phyloP scores from a whole-genome alignment of 2,797 vertebrate species.

The Pseudochirops cupreus region DNA sequence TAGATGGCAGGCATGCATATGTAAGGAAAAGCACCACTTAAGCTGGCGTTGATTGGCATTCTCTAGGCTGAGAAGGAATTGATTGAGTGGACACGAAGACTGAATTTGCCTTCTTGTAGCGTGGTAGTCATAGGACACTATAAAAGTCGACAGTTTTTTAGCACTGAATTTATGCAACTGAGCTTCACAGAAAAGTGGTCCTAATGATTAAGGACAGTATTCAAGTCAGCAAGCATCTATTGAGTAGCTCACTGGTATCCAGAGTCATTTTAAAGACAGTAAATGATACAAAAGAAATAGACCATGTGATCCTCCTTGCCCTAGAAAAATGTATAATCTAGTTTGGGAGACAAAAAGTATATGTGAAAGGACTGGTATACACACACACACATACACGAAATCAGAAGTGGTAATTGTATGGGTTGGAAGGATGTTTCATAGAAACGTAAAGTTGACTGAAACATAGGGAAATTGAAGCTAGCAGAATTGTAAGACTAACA shows the following conservation, averaged over 20 bases:
- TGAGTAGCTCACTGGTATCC: background rate
- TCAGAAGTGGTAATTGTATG: background rate
- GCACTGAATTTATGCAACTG: constrained; percentile 51
- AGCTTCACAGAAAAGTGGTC: constrained; percentile 58
- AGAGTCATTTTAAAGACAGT: constrained; percentile 25
- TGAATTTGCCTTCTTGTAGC: constrained; percentile 54
- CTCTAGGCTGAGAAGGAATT: constrained; percentile 36
- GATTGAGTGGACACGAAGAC: constrained; percentile 51
- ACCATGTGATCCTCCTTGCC: constrained; percentile 39
- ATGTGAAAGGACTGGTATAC: constrained; percentile 31
- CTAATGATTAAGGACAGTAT: constrained; percentile 39
- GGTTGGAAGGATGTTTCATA: constrained; percentile 18
- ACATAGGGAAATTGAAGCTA: background rate
- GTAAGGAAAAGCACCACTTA: constrained; percentile 43
- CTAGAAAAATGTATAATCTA: constrained; percentile 56
- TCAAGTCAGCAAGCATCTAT: constrained; percentile 41
- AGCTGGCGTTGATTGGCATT: constrained; percentile 47
- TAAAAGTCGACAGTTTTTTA: constrained; percentile 48
- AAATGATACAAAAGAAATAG: constrained; percentile 23
- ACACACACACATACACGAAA: background rate
- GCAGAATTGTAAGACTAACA: constrained; percentile 19
- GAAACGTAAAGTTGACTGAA: constrained; percentile 32
- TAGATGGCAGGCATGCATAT: constrained; percentile 9
- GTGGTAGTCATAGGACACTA: constrained; percentile 34
- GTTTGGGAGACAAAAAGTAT: constrained; percentile 50